A percentile compares a stretch with the other conserved stretches of the same genome.
Conservation (phyloP, 1,140 invertebrate species). For the Sitodiplosis mosellana region DNA sequence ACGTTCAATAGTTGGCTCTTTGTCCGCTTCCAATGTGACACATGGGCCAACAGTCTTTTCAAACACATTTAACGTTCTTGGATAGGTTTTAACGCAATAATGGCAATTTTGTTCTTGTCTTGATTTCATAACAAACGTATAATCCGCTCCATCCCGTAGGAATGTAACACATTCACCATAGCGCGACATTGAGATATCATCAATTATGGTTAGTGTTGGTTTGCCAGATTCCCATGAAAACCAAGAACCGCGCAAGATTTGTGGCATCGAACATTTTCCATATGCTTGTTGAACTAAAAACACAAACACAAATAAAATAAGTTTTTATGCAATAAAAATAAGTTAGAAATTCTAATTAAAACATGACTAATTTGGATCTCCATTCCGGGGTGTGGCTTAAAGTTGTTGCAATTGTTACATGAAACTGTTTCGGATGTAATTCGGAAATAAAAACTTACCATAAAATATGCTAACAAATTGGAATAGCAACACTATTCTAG, state of each 20-base stretch:
- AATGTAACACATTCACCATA: constrained; percentile 54
- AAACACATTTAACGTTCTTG: constrained; percentile 74
- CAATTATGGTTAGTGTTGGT: constrained; percentile 66
- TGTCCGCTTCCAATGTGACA: constrained; percentile 38
- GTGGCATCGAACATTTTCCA: constrained; percentile 40
- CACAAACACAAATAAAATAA: background rate
- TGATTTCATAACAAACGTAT: constrained; percentile 63
- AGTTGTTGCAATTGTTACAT: too few relatives aligned
- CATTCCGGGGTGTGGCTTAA: too few relatives aligned
- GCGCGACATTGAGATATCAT: constrained; percentile 52
- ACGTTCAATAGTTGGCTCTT: constrained; percentile 50
- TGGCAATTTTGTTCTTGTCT: constrained; percentile 45
- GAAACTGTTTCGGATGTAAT: too few relatives aligned
- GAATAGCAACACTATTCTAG: too few relatives aligned
- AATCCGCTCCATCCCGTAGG: constrained; percentile 56
- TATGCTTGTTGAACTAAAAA: background rate
- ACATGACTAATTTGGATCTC: too few relatives aligned
- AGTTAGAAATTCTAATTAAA: too few relatives aligned
- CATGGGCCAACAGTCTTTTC: constrained; percentile 79
- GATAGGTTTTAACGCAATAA: constrained; percentile 66
- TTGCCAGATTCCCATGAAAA: constrained; percentile 77
- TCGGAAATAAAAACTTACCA: too few relatives aligned
- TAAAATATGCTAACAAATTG: too few relatives aligned
- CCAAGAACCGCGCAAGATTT: constrained; percentile 66
- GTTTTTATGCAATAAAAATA: too few relatives aligned